A percentile compares a stretch with the other conserved stretches of the same genome.
phyloP scores from a whole-genome alignment of 2,113 vertebrate species.

The Pterophyllum scalare region DNA sequence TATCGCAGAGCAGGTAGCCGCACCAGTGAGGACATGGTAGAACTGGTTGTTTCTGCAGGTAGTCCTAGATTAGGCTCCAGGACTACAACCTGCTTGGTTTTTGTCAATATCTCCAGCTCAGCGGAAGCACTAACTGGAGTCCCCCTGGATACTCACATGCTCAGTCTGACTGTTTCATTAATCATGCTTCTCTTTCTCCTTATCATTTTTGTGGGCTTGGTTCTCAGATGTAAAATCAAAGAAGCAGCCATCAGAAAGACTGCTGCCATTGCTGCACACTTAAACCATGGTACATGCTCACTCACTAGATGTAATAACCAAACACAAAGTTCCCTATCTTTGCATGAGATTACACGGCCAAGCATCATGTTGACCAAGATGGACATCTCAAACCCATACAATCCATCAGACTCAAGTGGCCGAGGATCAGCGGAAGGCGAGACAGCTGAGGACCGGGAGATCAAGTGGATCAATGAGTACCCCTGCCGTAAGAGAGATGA shows the following conservation, averaged over 20 bases:
- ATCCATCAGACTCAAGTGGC: conserved; percentile 84
- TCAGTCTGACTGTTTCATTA: conserved; percentile 81
- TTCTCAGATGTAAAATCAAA: conserved; percentile 83
- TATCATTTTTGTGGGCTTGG: conserved; percentile 76
- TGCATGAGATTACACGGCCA: conserved; percentile 77
- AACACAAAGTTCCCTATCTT: conserved; percentile 42
- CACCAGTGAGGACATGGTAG: conserved; percentile 70
- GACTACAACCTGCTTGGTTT: conserved; percentile 83
- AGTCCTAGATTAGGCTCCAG: conserved; percentile 86
- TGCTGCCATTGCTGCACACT: conserved; percentile 51
- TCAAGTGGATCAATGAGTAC: conserved; percentile 87
- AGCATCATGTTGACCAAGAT: conserved; percentile 72
- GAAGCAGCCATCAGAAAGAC: conserved; percentile 73
- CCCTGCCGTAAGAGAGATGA: conserved; percentile 74
- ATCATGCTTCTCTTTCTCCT: conserved; percentile 82
- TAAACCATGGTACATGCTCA: conserved; percentile 51
- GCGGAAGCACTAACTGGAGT: conserved; percentile 62
- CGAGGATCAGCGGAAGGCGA: conserved; percentile 88
- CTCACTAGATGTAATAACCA: conserved; percentile 32
- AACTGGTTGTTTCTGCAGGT: conserved; percentile 85
- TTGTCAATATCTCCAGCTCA: conserved; percentile 86
- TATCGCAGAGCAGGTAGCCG: conserved; percentile 72
- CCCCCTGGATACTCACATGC: conserved; percentile 73
- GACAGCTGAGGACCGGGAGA: conserved; percentile 91
- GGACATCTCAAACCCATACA: conserved; percentile 64